Base-by-base conservation (phyloP, 2,797 vertebrate genomes). In the Serranus cabrilla region DNA sequence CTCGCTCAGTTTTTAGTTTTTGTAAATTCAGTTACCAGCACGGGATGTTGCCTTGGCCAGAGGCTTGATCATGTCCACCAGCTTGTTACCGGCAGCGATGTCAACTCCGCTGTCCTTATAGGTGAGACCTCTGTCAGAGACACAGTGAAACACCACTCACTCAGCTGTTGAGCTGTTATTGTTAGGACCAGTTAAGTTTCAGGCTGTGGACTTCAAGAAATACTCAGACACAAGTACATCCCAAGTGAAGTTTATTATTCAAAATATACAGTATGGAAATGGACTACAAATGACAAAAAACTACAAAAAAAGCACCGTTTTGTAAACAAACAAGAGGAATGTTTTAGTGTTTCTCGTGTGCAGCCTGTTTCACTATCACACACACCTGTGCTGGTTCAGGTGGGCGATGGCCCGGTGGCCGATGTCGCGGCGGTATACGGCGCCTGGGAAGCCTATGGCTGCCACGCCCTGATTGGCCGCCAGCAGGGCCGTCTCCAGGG, bases 91-190 rank as follows among this genome's bases (percentile, higher is more conserved):
- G n/a, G 98, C 97, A n/a, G 93, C 95, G n/a, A 99, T 97, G 93
- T 99, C 96, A 89, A 99, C 98, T 7, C 98, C 98, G 5, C 97
- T 97, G 85, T 96, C 97, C 90, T 97, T 99, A 66, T 99, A 99
- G 39, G 97, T 99, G 89, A 99, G 90, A 76, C 95, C 94, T 89
- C 98, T 99, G 94, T 56, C 75, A 69, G 66, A 85, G 54, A 84
- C 34, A 83, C 56, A 73, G 37, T 7, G 13, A 46, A 4, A 54
- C 1, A 52, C 13, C 39, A 21, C 17, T 50, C 23, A 54, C 25
- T 58, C 14, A 58, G 11, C 51, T 50, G 20, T 12, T 11, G n/a
- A 49, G 46, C n/a, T 49, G 9, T 20, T 14, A n/a, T 16, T 18
- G 17, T n/a, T 21, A 18, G n/a, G n/a, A n/a, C n/a, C n/a, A n/a